Evolutionary conservation across 2,797 vertebrate species (phyloP), one percentile per base, ranked within the genome.

Genomic region (Lepilemur septentrionalis): DNA sequence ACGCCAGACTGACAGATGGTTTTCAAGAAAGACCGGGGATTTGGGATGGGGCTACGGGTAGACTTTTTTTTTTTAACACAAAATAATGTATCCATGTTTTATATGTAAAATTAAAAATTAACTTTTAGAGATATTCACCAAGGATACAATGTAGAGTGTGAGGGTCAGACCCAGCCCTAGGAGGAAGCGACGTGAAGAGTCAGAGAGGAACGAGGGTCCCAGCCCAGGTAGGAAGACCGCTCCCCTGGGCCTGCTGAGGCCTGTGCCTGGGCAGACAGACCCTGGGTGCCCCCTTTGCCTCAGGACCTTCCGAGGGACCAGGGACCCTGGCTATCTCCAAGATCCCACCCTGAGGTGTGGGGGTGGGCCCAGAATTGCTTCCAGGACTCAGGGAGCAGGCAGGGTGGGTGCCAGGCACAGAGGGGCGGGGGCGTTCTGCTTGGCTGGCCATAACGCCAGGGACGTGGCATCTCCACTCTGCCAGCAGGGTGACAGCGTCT

Each of bases 91-190:
- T 85, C 87, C 28, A 4, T 76, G 57, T 73, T 81, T 93, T 43
- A 90, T 63, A 89, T 30, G 61, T 73, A 59, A 95, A 80, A 86
- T 94, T 95, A 69, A 25, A 96, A 83, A 75, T 86, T 90, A 52
- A 73, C 75, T 78, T 94, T 93, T 85, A 93, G 85, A 94, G 80
- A 38, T 91, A 70, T 22, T 89, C n/a, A 38, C 15, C 38, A 30
- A 81, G 55, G 55, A 69, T 81, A n/a, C 69, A 48, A 92, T 73
- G 80, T 72, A 82, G 52, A 63, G 30, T 7, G 6, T 13, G 69
- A 87, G 38, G 82, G 25, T 91, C 72, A 69, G 59, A 72, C 46
- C 23, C 67, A 82, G 3, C 43, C 32, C 41, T 48, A 10, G 79
- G 81, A 88, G 75, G 13, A 67, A 80, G n/a, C 25, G n/a, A 18